Base-by-base conservation (phyloP, 1,140 invertebrate genomes). In the Phymastichus coffea region DNA sequence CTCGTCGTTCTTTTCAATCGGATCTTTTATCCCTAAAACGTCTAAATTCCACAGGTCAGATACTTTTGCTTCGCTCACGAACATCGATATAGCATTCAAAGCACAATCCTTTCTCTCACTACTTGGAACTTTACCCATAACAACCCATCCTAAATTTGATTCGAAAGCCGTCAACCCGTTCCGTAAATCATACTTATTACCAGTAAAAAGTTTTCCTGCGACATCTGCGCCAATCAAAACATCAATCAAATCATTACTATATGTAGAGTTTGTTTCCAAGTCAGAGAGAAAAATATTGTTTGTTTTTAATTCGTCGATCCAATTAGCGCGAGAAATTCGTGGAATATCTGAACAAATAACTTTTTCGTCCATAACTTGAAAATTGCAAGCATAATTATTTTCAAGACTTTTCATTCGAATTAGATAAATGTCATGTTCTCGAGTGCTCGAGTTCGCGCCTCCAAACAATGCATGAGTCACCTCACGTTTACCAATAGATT, bases 21-120 rank as follows among this genome's bases (percentile, higher is more conserved):
- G 65, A 57, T 76, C 70, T 30, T 37, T 53, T 26, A 76, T 73
- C 28, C 76, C 73, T 15, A 77, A 25, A 10, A 63, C 62, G 46
- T 78, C 74, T 19, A 78, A 51, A 17, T 49, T 41, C 73, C 76
- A 79, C 26, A 79, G 62, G 20, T 75, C 63, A 2, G 46, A 23
- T 35, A 73, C 40, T 28, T 48, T 33, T 8, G 43, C 30, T 17
- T 62, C 49, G 14, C 25, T 57, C 3, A 49, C 15, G 15, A 68
- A 57, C 56, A 71, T 62, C 8, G 61, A 63, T n/a, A 60, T 56
- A 3, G 61, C 57, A 8, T 47, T 48, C 25, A 57, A 15, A 2
- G 55, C 53, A 22, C 22, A 38, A 38, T 61, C 57, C 0, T 52
- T 48, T 15, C 64, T 33, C 37, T 47, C 37, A 35, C 1, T 19